Conservation (phyloP, 2,113 vertebrate genomes). For the Hypomesus transpacificus region DNA sequence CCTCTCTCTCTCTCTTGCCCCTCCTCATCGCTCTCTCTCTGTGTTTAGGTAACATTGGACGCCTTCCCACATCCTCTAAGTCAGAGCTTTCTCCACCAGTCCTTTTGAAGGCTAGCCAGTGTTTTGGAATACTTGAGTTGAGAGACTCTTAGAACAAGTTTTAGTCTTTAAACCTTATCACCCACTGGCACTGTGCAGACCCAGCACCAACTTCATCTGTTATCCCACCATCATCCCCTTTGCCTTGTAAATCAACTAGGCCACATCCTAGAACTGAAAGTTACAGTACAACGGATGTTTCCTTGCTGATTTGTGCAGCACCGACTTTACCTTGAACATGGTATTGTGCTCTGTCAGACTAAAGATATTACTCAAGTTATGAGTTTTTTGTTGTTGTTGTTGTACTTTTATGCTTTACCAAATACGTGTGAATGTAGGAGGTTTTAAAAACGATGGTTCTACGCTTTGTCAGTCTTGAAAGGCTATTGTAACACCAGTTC, state of each 20-base stretch:
- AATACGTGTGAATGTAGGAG: too few relatives aligned
- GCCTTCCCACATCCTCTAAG: conserved; percentile 45
- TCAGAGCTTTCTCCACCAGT: conserved; percentile 26
- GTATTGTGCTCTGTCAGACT: too few relatives aligned
- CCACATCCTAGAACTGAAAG: conserved; percentile 14
- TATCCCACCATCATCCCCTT: conserved; percentile 40
- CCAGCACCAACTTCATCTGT: conserved; percentile 35
- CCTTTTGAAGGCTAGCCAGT: conserved; percentile 43
- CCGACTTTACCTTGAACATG: not conserved
- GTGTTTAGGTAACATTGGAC: conserved; percentile 77
- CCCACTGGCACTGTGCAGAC: conserved; percentile 21
- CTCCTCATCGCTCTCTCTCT: conserved; percentile 73
- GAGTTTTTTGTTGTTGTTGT: too few relatives aligned
- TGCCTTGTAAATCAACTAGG: conserved; percentile 17
- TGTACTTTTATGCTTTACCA: too few relatives aligned
- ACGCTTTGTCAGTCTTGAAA: too few relatives aligned
- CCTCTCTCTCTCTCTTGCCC: conserved; percentile 60
- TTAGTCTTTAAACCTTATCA: conserved; percentile 36
- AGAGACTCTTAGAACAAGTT: conserved; percentile 26
- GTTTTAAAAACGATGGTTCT: too few relatives aligned
- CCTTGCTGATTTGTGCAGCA: not conserved
- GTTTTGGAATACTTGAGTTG: conserved; percentile 42
- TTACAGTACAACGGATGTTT: not conserved
- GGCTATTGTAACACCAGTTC: too few relatives aligned
- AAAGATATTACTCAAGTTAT: too few relatives aligned